phyloP scores from a whole-genome alignment of 2,113 vertebrate genomes.

The Cryptotis parvus region DNA sequence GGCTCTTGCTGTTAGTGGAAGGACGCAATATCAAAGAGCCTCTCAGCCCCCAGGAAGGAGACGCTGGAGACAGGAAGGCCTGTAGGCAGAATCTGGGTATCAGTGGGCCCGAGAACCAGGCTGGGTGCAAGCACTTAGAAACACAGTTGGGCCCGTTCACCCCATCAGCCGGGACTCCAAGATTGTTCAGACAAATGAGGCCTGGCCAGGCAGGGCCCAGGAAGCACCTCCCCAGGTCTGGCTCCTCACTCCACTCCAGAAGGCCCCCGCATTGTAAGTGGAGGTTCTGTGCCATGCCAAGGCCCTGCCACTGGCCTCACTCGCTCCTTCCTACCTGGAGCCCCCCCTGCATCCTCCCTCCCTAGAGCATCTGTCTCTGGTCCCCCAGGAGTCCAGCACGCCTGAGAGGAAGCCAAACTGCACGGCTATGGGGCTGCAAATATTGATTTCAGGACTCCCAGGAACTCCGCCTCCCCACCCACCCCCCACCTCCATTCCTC shows the following conservation, averaged over 20 bases:
- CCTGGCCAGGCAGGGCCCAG: not conserved
- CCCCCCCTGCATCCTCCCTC: not conserved
- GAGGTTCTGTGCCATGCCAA: constrained; percentile 50
- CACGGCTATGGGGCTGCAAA: not conserved
- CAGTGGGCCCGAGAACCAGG: not conserved
- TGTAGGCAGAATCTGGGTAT: not conserved
- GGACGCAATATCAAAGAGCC: not conserved
- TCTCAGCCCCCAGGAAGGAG: no score
- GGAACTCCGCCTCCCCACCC: not conserved
- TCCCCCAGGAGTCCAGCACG: constrained; percentile 8
- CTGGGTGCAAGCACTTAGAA: not conserved
- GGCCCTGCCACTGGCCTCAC: not conserved
- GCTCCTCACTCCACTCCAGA: not conserved
- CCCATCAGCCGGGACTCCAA: not conserved
- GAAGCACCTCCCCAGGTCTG: not conserved
- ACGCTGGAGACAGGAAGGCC: no score
- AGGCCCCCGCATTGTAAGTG: constrained; percentile 41
- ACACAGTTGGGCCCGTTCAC: not conserved
- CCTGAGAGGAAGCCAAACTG: not conserved
- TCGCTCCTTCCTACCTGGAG: not conserved
- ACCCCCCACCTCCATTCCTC: no score
- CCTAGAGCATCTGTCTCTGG: constrained; percentile 35
- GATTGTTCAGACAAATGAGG: constrained; percentile 12
- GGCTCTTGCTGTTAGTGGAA: not conserved
- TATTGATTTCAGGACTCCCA: constrained; percentile 59